phyloP scores from a whole-genome alignment of 2,888 invertebrate species.

The Chloroclysta siterata region DNA sequence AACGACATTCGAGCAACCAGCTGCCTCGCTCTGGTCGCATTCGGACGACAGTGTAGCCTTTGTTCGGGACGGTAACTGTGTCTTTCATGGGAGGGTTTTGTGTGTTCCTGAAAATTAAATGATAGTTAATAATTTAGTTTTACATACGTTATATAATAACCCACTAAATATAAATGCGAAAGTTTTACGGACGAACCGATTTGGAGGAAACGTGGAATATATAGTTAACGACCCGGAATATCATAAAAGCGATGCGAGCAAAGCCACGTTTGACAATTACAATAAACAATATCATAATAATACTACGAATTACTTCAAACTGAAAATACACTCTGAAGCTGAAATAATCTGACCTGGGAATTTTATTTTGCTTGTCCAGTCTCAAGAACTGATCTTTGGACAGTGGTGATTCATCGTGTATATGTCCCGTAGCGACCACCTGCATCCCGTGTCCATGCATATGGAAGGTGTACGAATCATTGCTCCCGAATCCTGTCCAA shows the following conservation, averaged over 20 bases:
- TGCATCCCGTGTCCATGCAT: slow-evolving; percentile 85
- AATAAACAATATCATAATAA: no score
- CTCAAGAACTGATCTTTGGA: slow-evolving; percentile 65
- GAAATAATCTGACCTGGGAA: slow-evolving; percentile 59
- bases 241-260: no score
- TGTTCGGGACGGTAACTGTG: slow-evolving; percentile 86
- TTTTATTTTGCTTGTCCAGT: slow-evolving; percentile 63
- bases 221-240: no score
- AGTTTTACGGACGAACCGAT: no score
- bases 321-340: no score
- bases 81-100: slow-evolving; percentile 85
- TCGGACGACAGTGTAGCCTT: slow-evolving; percentile 84
- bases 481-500: slow-evolving; percentile 74
- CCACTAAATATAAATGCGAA: no score
- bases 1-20: slow-evolving; percentile 77
- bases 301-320: no score
- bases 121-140: no score
- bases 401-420: slow-evolving; percentile 63
- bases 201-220: no score
- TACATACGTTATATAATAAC: no score
- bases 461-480: slow-evolving; percentile 85
- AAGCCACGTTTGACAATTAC: no score
- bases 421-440: slow-evolving; percentile 73
- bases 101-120: slow-evolving; percentile 69
- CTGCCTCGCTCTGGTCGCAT: slow-evolving; percentile 83